phyloP scores from a whole-genome alignment of 2,888 invertebrate species.

The Agrotis segetum region DNA sequence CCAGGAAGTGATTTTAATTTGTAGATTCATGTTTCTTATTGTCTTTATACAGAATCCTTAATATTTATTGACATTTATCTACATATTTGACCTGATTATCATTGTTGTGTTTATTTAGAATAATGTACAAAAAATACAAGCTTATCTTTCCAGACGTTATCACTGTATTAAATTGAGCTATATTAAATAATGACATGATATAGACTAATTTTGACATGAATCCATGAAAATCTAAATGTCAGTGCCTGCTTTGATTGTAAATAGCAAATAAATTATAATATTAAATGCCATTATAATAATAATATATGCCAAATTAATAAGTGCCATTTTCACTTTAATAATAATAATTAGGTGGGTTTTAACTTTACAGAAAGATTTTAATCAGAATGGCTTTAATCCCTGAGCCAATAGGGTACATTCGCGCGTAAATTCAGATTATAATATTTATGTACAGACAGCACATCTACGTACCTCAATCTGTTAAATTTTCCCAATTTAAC shows the following conservation, averaged over 20 bases:
- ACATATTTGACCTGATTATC: conserved; percentile 13
- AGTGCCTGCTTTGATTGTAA: no score
- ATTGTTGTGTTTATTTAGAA: conserved; percentile 4
- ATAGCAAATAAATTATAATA: no score
- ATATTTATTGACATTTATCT: conserved; percentile 6
- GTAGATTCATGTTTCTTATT: neutral
- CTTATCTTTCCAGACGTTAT: conserved; percentile 14
- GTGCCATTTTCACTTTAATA: no score
- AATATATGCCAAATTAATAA: no score
- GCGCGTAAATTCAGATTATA: neutral
- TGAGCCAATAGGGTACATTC: neutral
- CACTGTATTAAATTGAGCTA: neutral
- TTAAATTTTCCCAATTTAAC: no score
- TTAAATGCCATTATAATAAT: no score
- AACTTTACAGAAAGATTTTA: no score
- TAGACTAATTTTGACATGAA: neutral
- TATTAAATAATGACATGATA: neutral
- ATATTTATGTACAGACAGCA: no score
- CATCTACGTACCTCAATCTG: no score
- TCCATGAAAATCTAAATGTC: no score
- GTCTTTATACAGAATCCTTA: neutral
- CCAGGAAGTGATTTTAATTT: conserved; percentile 8
- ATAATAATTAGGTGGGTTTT: no score
- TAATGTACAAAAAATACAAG: conserved; percentile 1
- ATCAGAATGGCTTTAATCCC: no score